Evolutionary conservation across 2,888 invertebrate genomes (phyloP).

Genomic region (Drosophila birchii): DNA sequence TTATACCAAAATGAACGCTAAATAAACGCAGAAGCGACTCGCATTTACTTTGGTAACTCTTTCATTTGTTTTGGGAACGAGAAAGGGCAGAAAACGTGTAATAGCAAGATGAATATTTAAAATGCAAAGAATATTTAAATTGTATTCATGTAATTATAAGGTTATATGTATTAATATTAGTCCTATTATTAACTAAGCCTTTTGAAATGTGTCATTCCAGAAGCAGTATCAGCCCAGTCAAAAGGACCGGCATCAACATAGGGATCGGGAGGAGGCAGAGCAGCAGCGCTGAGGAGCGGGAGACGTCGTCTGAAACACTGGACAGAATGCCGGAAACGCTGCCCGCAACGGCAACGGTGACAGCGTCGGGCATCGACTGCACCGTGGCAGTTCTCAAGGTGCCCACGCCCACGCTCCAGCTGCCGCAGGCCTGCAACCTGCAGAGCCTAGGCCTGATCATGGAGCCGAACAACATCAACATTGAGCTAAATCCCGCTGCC

Average conservation of each 20-base stretch:
- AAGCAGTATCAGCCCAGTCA: conserved; percentile 1
- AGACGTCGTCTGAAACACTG: conserved; percentile 20
- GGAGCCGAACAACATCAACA: conserved; percentile 75
- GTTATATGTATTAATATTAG: background rate
- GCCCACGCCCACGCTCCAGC: conserved; percentile 69
- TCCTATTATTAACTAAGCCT: background rate
- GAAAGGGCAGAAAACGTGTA: background rate
- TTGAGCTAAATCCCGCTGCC: conserved; percentile 70
- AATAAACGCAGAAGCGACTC: conserved; percentile 54
- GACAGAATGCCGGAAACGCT: conserved; percentile 74
- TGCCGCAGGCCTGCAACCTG: conserved; percentile 69
- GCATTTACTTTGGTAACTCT: conserved; percentile 60
- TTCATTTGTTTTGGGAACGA: background rate
- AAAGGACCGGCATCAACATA: conserved; percentile 18
- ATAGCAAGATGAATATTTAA: background rate
- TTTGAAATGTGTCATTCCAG: conserved; percentile 1
- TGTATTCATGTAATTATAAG: background rate
- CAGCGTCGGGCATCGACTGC: conserved; percentile 73
- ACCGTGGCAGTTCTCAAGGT: conserved; percentile 75
- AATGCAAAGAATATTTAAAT: background rate
- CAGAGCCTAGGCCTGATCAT: conserved; percentile 73
- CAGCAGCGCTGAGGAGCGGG: conserved; percentile 22
- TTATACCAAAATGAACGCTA: conserved; percentile 74
- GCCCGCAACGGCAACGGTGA: conserved; percentile 74
- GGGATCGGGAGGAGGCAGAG: conserved; percentile 26